A percentile compares a stretch with the other conserved stretches of the same genome.
Conservation (phyloP, 2,113 vertebrate genomes). For the Ceyx cyanopectus region DNA sequence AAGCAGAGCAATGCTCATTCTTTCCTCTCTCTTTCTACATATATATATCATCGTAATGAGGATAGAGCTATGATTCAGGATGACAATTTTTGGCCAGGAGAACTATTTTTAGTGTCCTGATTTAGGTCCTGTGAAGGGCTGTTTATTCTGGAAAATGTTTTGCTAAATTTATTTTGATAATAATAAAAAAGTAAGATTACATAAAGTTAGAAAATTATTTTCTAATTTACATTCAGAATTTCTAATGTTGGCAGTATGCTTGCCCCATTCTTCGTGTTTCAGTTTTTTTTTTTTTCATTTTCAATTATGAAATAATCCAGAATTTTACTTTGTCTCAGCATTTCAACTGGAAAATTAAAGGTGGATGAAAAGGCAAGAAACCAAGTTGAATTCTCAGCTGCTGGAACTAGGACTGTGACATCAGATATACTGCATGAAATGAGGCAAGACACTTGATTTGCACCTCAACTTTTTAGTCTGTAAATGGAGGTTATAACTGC, state of each 20-base stretch:
- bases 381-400: not conserved
- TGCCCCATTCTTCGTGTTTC: not conserved
- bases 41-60: constrained; percentile 27
- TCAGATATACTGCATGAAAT: not conserved
- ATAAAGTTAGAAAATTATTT: not conserved
- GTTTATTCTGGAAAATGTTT: not conserved
- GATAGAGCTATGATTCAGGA: not conserved
- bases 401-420: not conserved
- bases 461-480: not conserved
- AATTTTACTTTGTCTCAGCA: not conserved
- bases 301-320: not conserved
- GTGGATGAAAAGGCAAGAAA: not conserved
- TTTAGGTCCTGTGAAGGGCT: not conserved
- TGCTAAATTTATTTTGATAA: not conserved
- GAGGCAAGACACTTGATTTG: not conserved
- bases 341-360: not conserved
- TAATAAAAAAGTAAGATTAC: not conserved
- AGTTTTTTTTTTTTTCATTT: not conserved
- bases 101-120: not conserved
- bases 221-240: constrained; percentile 10
- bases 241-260: not conserved
- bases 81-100: constrained; percentile 3
- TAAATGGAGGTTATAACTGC: not conserved
- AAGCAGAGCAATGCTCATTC: constrained; percentile 7
- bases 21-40: not conserved